Base-by-base conservation (phyloP, 2,888 invertebrate species). In the Steromphala cineraria region DNA sequence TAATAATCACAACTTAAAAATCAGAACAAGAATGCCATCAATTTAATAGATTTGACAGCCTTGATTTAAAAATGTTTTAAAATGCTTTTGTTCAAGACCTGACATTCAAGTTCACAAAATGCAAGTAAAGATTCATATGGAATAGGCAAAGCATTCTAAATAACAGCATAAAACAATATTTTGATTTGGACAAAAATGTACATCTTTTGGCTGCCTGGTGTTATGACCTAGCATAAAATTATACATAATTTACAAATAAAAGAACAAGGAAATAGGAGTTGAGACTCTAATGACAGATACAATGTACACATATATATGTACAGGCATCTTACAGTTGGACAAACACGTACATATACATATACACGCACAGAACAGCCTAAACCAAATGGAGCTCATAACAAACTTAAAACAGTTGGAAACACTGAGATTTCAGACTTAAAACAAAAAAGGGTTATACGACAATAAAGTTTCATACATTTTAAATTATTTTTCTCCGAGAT, bases 201-300 rank as follows among this genome's bases (percentile, higher is more conserved):
- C 71, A 71, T 31, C 71, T 71, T 19, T 31, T 71, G 71, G 71
- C 71, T 71, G 71, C 71, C 71, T 71, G 71, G 36, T 36, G 28
- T 71, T 19, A 31, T 71, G 71, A 71, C 71, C 71, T 71, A 71
- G 71, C 40, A 36, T 40, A n/a, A 62, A 71, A 31, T 71, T 31
- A 71, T 71, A 71, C 36, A 71, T 71, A 71, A 71, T 71, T 71
- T 71, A 71, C 71, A 71, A 36, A 71, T 4, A 71, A 71, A 71
- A 71, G 71, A 71, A 71, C n/a, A 36, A 40, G 36, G 71, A 71
- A 71, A 40, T 19, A 36, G 17, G 71, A 71, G 28, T n/a, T 71
- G 31, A 71, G 36, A 31, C 31, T 67, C 17, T 31, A 71, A n/a
- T 71, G 8, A 71, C 36, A 7, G 46, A 46, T n/a, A 71, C 71